phyloP scores from a whole-genome alignment of 2,113 vertebrate species.

The Cephalopterus ornatus region DNA sequence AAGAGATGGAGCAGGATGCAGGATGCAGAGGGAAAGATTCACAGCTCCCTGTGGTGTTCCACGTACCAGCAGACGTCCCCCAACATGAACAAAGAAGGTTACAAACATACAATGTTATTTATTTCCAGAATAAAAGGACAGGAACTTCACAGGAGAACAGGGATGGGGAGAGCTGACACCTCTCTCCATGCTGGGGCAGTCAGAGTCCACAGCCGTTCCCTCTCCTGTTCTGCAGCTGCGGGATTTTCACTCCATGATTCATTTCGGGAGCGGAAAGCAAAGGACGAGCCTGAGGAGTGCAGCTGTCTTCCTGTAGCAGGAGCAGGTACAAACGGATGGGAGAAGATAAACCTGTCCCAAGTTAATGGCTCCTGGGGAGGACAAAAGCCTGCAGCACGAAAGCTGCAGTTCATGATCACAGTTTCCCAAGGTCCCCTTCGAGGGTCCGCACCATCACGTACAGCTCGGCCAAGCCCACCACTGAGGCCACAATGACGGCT shows the following conservation, averaged over 20 bases:
- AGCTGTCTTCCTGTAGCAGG: not conserved
- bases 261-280: not conserved
- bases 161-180: not conserved
- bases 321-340: not conserved
- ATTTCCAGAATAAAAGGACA: not conserved
- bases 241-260: not conserved
- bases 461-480: conserved; percentile 94
- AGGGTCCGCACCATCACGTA: conserved; percentile 92
- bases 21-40: not conserved
- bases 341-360: not conserved
- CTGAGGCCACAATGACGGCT: conserved; percentile 89
- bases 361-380: not conserved
- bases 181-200: not conserved
- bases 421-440: conserved; percentile 91
- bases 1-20: not conserved
- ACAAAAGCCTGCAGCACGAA: not conserved
- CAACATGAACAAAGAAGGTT: not conserved
- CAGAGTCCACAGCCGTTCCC: not conserved
- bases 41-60: accelerated
- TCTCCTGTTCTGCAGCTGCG: not conserved
- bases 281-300: not conserved
- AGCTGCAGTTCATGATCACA: conserved; percentile 41
- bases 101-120: not conserved
- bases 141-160: not conserved
- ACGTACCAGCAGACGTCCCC: not conserved